Base-by-base conservation (phyloP, 2,888 invertebrate species). In the Zaprionus bogoriensis region DNA sequence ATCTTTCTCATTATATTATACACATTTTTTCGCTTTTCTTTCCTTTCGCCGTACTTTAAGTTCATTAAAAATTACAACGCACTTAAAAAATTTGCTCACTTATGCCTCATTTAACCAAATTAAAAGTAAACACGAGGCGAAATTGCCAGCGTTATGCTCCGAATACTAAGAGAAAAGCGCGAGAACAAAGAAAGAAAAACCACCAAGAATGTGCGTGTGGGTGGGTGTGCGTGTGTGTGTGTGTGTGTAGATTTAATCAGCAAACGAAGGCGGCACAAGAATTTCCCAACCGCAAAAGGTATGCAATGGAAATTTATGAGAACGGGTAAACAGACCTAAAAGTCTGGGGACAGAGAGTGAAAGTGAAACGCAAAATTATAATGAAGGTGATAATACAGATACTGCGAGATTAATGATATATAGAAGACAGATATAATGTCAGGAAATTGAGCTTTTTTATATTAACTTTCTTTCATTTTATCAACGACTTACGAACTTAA, bases 31-130 rank as follows among this genome's bases (percentile, higher is more conserved):
- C 17, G 47, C 20, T 28, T 6, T 48, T 23, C 14, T 44, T 10
- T 17, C 20, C n/a, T 25, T 51, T 30, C 47, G 30, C 27, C 55
- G 50, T 60, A 42, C 64, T 73, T 76, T 51, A 61, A 81, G 74
- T 78, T 79, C 82, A 81, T 79, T 85, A 85, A 82, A 79, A 79
- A 79, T 85, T 79, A 78, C 75, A 79, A 64, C 69, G 69, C 79
- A 79, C 79, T 85, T 81, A 79, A 72, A 84, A 84, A 84, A 78
- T 67, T 57, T 75, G 73, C 63, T 82, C 80, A 82, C 74, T 77
- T 75, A 80, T 70, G 87, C 82, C 84, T 84, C 82, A 83, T 83
- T 87, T 84, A 86, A 86, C 81, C 66, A 87, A 83, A 83, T 83
- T 83, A 87, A 83, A 83, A 81, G 84, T 78, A 83, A 87, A 83